phyloP scores from a whole-genome alignment of 2,797 vertebrate species.

The Poeciliopsis paucimaculata region DNA sequence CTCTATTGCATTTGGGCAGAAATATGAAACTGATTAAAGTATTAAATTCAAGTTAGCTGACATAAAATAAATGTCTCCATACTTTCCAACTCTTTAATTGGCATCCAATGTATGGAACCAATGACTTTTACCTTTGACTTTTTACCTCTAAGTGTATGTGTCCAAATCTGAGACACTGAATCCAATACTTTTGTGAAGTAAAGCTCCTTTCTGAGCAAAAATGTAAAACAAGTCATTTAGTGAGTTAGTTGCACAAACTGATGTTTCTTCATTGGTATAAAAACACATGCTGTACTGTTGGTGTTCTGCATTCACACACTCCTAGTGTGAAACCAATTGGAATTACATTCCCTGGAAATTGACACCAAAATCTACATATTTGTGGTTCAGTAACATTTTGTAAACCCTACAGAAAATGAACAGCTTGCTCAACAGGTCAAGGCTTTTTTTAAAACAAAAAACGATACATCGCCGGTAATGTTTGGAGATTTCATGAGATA shows the following conservation, averaged over 20 bases:
- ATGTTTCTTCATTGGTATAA: neutral
- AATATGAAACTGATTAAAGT: neutral
- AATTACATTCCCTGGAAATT: neutral
- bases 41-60: neutral
- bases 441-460: neutral
- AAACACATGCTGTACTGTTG: constrained; percentile 1
- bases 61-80: neutral
- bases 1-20: neutral
- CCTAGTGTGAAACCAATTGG: neutral
- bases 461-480: neutral
- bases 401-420: neutral
- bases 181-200: neutral
- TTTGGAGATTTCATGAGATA: neutral
- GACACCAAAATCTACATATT: neutral
- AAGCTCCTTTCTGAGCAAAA: neutral
- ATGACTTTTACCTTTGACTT: too few species aligned
- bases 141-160: neutral
- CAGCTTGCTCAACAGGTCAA: neutral
- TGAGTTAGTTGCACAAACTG: neutral
- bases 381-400: neutral
- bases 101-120: neutral
- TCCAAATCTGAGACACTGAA: neutral
- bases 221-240: neutral
- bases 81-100: neutral
- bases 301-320: neutral